These are phyloP conservation scores for Pseudomyrmex concolor DNA, from an alignment of 1,140 invertebrate genomes.

Conservation along the genomic window DNA sequence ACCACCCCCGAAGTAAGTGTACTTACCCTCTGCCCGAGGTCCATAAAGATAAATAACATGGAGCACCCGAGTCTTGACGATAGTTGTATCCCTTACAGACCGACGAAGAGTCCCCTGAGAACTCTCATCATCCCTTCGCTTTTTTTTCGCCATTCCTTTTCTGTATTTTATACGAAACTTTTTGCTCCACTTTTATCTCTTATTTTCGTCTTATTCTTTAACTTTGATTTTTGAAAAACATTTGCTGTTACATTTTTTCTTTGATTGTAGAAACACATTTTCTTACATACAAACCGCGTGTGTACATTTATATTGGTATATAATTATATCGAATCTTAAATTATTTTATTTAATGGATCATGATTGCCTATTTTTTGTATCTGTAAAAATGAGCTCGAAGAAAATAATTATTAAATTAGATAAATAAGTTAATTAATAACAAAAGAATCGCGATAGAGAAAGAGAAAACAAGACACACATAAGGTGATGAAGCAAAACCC, in stretches of 20 bases:
- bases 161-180: slow-evolving; percentile 30
- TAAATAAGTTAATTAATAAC: not conserved
- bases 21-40: slow-evolving; percentile 85
- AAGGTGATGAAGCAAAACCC: not conserved
- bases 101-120: slow-evolving; percentile 56
- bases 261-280: not conserved
- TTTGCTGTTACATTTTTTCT: too few species aligned
- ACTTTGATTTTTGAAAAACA: not conserved
- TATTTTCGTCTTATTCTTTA: slow-evolving; percentile 41
- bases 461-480: not conserved
- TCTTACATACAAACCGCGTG: not conserved
- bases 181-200: slow-evolving; percentile 52
- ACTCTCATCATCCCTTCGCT: slow-evolving; percentile 61
- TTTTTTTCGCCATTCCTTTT: slow-evolving; percentile 24
- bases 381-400: not conserved
- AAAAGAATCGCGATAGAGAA: not conserved
- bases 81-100: slow-evolving; percentile 67
- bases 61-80: slow-evolving; percentile 67
- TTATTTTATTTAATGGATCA: slow-evolving; percentile 15
- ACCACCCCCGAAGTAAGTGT: slow-evolving; percentile 79
- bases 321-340: not conserved
- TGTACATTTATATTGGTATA: too few species aligned
- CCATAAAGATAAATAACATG: slow-evolving; percentile 85
- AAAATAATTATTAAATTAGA: not conserved
- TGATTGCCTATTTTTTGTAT: not conserved